A percentile compares a stretch with the other conserved stretches of the same genome.
phyloP scores from a whole-genome alignment of 2,888 invertebrate species.

The Ypsolopha scabrella region DNA sequence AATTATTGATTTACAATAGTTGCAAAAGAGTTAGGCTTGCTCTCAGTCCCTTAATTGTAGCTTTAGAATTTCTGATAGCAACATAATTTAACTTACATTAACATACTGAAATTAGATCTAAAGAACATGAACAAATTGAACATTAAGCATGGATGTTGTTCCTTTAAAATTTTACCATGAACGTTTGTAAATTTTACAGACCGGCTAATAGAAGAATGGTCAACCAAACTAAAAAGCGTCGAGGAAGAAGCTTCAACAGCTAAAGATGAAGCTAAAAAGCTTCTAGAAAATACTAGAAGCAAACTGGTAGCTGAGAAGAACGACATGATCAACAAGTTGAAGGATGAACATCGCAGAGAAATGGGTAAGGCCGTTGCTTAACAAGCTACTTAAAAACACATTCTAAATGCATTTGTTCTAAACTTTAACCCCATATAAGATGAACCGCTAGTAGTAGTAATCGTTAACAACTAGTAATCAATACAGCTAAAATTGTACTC shows the following conservation, averaged over 20 bases:
- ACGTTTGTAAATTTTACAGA: slow-evolving; percentile 26
- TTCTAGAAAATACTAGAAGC: slow-evolving; percentile 42
- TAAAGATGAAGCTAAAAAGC: slow-evolving; percentile 45
- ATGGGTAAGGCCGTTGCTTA: slow-evolving; percentile 54
- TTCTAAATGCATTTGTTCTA: no score
- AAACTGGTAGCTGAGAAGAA: slow-evolving; percentile 46
- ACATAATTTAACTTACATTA: no score
- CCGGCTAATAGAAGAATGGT: slow-evolving; percentile 47
- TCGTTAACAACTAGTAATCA: no score
- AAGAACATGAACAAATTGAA: neutral
- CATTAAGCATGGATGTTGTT: no score
- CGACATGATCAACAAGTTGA: slow-evolving; percentile 51
- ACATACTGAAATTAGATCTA: no score
- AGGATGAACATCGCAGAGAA: slow-evolving; percentile 71
- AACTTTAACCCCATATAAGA: no score
- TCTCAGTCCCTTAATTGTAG: no score
- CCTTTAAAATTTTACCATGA: no score
- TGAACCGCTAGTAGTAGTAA: no score
- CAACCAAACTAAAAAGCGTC: slow-evolving; percentile 32
- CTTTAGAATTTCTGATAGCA: no score
- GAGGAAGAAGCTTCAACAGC: slow-evolving; percentile 47
- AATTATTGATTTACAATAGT: neutral
- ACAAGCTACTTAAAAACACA: no score
- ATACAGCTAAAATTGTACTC: no score
- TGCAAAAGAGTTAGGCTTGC: neutral